Evolutionary conservation across 2,797 vertebrate genomes (phyloP), one percentile per base, ranked within the genome.

Genomic region (Syndactyla subalaris): DNA sequence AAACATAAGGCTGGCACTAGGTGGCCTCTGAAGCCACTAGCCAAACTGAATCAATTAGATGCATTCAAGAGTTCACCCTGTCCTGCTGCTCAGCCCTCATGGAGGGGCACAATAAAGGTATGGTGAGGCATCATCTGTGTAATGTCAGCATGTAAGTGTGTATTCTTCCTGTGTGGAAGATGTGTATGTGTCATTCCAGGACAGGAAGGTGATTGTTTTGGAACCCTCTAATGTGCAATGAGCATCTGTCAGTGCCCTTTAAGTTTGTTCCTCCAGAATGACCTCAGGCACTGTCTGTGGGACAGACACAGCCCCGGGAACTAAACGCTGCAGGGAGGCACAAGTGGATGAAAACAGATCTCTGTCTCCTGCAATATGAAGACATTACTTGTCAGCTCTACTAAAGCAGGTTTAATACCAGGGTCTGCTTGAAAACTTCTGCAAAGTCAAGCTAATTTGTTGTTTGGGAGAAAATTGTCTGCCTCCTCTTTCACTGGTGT

Each of bases 261-360:
- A 29, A 61, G 7, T 75, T 73, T 59, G 18, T 10, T 75, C 30
- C 39, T 85, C 45, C 41, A 58, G 49, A 74, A 45, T 5, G 24
- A 9, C 41, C 41, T 74, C 58, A 63, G 43, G 58, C 38, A 71
- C 26, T 39, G 46, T n/a, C 73, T 36, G 7, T 58, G 59, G 61
- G 55, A 52, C 46, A 61, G 61, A 52, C 55, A 29, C 0, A 2
- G 20, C 30, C 63, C 52, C 34, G 30, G 30, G 71, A 84, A 39
- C 36, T 16, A 55, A 34, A 66, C 0, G 0, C 15, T 76, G 30
- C 58, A 4, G 3, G 30, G 39, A 39, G 23, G 39, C 32, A 54
- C 21, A 19, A 32, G 18, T 29, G 21, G 19, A 15, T 52, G 36
- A 43, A 74, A 82, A 17, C 14, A 80, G 45, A 36, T 48, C 8